These are phyloP conservation scores for Dipodomys spectabilis DNA, from an alignment of 2,113 vertebrate species.

Conservation along the genomic window DNA sequence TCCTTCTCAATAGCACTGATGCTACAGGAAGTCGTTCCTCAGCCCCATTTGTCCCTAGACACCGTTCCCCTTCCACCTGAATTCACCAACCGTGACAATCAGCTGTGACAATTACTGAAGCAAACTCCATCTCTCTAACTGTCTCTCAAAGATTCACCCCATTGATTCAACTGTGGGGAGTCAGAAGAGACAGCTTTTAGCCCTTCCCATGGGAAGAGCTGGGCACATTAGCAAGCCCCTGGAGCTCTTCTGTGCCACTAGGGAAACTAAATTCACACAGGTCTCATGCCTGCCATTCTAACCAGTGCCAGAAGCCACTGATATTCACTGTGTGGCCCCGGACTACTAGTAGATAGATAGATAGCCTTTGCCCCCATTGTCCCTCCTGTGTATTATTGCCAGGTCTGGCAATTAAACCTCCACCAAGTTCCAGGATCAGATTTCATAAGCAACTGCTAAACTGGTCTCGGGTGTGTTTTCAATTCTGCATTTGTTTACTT, in stretches of 20 bases:
- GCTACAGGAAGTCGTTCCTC: neutral
- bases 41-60: neutral
- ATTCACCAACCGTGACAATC: neutral
- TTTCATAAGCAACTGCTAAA: constrained; percentile 46
- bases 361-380: neutral
- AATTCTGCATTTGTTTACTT: constrained; percentile 37
- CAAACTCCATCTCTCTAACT: neutral
- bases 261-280: constrained; percentile 46
- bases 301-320: constrained; percentile 26
- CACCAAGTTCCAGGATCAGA: constrained; percentile 5
- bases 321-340: neutral
- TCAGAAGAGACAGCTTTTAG: neutral
- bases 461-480: neutral
- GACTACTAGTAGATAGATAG: constrained; percentile 9
- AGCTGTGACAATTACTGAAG: neutral
- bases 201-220: neutral
- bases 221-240: constrained; percentile 9
- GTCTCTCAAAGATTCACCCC: neutral
- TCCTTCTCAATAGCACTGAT: neutral
- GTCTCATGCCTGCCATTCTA: constrained; percentile 40
- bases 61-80: neutral
- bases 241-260: neutral
- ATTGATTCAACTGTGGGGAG: neutral
- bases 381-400: constrained; percentile 35
- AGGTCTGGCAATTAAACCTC: neutral